Evolutionary conservation across 2,888 invertebrate species (phyloP).

Genomic region (Drosophila paramelanica): DNA sequence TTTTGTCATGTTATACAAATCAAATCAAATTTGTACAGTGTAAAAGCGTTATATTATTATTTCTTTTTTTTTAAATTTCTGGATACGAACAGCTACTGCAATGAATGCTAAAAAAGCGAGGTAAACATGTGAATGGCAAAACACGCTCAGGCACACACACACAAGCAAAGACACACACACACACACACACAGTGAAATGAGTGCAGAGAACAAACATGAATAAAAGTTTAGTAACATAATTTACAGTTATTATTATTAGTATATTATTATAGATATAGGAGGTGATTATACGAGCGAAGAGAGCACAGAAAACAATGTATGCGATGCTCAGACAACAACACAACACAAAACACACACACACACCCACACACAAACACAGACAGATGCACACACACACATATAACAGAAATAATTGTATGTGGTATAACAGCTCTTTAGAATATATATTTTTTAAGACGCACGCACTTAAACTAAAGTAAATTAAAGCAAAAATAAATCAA

Average conservation of each 20-base stretch:
- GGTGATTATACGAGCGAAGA: constrained; percentile 27
- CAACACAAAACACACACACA: constrained; percentile 11
- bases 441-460: constrained; percentile 25
- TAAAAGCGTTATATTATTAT: constrained; percentile 67
- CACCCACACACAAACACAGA: constrained; percentile 7
- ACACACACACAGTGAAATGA: constrained; percentile 19
- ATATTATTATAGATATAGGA: constrained; percentile 10
- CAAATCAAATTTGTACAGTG: constrained; percentile 64
- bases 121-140: constrained; percentile 48
- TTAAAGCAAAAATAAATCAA: constrained; percentile 16
- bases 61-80: constrained; percentile 19
- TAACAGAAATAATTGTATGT: constrained; percentile 17
- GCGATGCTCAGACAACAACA: constrained; percentile 26
- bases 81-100: constrained; percentile 45
- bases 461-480: constrained; percentile 51
- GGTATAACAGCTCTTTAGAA: constrained; percentile 10
- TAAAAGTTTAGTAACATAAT: constrained; percentile 27
- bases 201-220: constrained; percentile 14
- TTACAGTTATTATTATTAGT: constrained; percentile 21
- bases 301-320: constrained; percentile 23
- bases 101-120: constrained; percentile 46
- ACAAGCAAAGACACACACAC: constrained; percentile 21
- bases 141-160: constrained; percentile 28
- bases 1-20: constrained; percentile 35
- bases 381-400: constrained; percentile 14